These are phyloP conservation scores for Danaus plexippus DNA, from an alignment of 1,140 invertebrate genomes.

Conservation along the genomic window DNA sequence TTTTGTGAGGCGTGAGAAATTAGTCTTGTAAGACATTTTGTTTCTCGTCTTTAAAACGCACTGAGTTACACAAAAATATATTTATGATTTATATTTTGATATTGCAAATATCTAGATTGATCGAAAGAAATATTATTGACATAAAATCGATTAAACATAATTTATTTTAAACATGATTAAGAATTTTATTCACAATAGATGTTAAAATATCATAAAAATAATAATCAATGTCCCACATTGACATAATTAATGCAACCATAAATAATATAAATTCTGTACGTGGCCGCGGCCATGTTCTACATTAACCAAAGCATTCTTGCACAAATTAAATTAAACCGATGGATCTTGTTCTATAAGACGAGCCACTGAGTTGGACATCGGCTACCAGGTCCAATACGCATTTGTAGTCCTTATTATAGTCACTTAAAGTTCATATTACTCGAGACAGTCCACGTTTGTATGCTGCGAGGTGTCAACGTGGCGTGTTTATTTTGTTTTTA, in stretches of 20 bases:
- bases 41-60: slow-evolving; percentile 15
- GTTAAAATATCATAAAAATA: background rate
- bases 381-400: slow-evolving; percentile 5
- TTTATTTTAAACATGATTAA: no score
- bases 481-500: slow-evolving; percentile 41
- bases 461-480: slow-evolving; percentile 39
- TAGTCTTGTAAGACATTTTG: slow-evolving; percentile 21
- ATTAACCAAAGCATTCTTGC: slow-evolving; percentile 48
- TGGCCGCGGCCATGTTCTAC: slow-evolving; percentile 31
- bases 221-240: slow-evolving; percentile 3
- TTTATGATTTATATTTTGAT: no score
- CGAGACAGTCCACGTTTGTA: slow-evolving; percentile 11
- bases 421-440: slow-evolving; percentile 18
- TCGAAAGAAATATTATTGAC: no score
- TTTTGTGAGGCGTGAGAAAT: slow-evolving; percentile 32
- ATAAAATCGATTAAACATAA: no score
- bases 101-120: no score
- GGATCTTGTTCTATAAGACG: slow-evolving; percentile 36
- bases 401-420: slow-evolving; percentile 7
- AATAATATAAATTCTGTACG: slow-evolving; percentile 22
- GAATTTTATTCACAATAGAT: no score
- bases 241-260: slow-evolving; percentile 23
- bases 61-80: no score
- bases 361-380: slow-evolving; percentile 33
- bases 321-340: slow-evolving; percentile 54